phyloP scores from a whole-genome alignment of 2,888 invertebrate genomes.

The Hyppa rectilinea region DNA sequence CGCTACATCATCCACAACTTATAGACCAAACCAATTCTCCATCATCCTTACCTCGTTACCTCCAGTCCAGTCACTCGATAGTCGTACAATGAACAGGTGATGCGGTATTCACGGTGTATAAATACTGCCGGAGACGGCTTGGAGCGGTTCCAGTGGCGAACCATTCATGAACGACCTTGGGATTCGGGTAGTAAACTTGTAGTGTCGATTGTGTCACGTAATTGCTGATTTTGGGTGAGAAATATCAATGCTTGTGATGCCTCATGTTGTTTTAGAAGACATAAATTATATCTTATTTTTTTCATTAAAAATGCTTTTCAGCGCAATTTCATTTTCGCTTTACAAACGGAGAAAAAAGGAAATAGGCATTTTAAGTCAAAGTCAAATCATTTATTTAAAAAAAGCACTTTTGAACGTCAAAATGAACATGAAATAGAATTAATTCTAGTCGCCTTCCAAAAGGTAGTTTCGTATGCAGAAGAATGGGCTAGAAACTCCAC shows the following conservation, averaged over 20 bases:
- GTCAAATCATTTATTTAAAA: too few species aligned
- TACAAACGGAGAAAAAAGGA: too few species aligned
- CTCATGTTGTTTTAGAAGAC: too few species aligned
- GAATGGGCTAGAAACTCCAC: too few species aligned
- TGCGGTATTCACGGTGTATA: slow-evolving; percentile 39
- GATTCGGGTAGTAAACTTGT: slow-evolving; percentile 46
- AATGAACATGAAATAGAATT: too few species aligned
- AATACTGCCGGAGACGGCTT: slow-evolving; percentile 57
- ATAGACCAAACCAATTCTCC: background rate
- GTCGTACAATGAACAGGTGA: slow-evolving; percentile 46
- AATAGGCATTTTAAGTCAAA: too few species aligned
- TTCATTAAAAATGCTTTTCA: too few species aligned
- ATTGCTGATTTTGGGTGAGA: background rate
- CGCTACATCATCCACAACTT: background rate
- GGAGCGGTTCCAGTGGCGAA: slow-evolving; percentile 61
- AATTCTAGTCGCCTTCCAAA: too few species aligned
- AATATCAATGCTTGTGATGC: background rate
- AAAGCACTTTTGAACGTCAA: too few species aligned
- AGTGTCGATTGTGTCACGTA: slow-evolving; percentile 5
- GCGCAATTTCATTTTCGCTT: too few species aligned
- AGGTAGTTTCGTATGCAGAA: too few species aligned
- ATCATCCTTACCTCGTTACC: background rate
- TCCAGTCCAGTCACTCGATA: slow-evolving; percentile 2
- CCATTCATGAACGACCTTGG: slow-evolving; percentile 66
- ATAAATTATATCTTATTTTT: too few species aligned